Evolutionary conservation across 2,113 vertebrate species (phyloP), one percentile per base, ranked within the genome.

Genomic region (Strigops habroptila): DNA sequence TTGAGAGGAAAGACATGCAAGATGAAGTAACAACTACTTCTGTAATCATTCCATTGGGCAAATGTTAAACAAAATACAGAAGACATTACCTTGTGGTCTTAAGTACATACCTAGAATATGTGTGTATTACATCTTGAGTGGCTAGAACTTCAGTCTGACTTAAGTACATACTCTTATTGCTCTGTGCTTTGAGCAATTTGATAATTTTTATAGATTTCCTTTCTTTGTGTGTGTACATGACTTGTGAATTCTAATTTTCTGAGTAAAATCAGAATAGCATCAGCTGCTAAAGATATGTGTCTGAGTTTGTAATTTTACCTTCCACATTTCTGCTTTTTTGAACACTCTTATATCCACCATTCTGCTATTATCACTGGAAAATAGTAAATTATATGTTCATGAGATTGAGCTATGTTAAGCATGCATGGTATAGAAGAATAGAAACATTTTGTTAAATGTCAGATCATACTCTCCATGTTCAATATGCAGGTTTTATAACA

Each of bases 331-430:
- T 87, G 14, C 9, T 90, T 30, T 55, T 93, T 78, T 78, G 43
- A 59, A 81, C 60, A 31, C 18, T 59, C 49, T 74, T 10, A 48
- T 85, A 3, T 76, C 69, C 48, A 76, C 41, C 6, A 7, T 59
- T 86, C 51, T 83, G 7, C 12, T 83, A 14, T 62, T 80, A 69
- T 67, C 18, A 65, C n/a, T 77, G 30, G 33, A 84, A 92, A 90
- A 91, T 18, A 85, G 12, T 74, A 86, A 88, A 83, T 81, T 75
- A 63, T 49, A 59, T 70, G 86, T 93, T 88, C n/a, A 90, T 92
- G 49, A 68, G 30, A 64, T 15, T 59, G 33, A 78, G 33, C 21
- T 82, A 43, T 76, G 39, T 68, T 92, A 88, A 81, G n/a, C 53
- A 88, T 52, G n/a, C 63, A 82, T 71, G 11, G 24, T 28, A 77